Evolutionary conservation across 1,140 invertebrate species (phyloP).

Genomic region (Cepaea nemoralis): DNA sequence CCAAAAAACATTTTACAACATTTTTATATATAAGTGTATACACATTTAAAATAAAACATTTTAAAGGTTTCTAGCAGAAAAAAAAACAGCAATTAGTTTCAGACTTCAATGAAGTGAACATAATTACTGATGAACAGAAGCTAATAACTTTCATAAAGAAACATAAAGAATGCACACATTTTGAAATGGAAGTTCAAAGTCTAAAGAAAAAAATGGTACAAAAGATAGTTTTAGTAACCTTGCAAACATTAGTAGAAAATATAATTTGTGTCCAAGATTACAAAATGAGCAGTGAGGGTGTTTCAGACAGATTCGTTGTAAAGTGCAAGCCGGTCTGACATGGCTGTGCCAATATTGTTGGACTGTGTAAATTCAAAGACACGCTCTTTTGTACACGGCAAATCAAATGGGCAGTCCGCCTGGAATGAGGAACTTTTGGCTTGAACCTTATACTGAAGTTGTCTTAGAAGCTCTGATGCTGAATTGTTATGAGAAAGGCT

Average conservation of each 20-base stretch:
- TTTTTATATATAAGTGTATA: not conserved
- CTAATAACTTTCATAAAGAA: too few relatives aligned
- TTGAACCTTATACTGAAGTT: constrained; percentile 70
- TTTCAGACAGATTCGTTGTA: constrained; percentile 29
- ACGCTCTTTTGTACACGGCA: constrained; percentile 20
- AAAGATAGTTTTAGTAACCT: not conserved
- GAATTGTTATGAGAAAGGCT: constrained; percentile 61
- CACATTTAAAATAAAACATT: not conserved
- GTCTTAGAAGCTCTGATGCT: constrained; percentile 70
- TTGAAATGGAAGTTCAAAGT: not conserved
- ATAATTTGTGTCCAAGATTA: not conserved
- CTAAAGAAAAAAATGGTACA: not conserved
- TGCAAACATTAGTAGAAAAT: not conserved
- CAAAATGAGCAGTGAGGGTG: not conserved
- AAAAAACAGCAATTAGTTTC: not conserved
- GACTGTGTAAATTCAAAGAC: constrained; percentile 1
- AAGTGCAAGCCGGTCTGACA: constrained; percentile 17
- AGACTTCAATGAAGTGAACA: not conserved
- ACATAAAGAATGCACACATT: not conserved
- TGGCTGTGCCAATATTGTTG: not conserved
- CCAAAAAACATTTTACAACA: not conserved
- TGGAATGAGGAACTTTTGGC: constrained; percentile 49
- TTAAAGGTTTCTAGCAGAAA: not conserved
- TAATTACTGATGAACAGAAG: not conserved
- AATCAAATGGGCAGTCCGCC: constrained; percentile 8